Percentiles rank a stretch among this genome's conserved stretches.
Evolutionary conservation across 2,888 invertebrate genomes (phyloP).

Genomic region (Folsomia candida): DNA sequence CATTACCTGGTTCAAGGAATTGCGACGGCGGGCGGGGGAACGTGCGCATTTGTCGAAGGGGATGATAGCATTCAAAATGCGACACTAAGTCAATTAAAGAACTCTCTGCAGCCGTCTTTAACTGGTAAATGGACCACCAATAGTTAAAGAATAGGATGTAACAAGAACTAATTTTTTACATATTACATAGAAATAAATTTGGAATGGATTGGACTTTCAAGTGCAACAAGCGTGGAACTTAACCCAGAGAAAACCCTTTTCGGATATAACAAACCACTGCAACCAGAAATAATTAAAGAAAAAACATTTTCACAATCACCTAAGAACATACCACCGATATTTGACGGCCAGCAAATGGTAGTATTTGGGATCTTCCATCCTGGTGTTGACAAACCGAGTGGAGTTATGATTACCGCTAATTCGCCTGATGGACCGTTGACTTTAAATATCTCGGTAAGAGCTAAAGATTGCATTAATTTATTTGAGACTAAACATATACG

Average conservation of each 20-base stretch:
- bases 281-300: conserved; percentile 4
- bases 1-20: conserved; percentile 54
- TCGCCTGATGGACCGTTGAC: conserved; percentile 47
- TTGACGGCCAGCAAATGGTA: conserved; percentile 49
- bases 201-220: conserved; percentile 4
- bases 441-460: conserved; percentile 22
- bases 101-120: conserved; percentile 50
- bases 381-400: conserved; percentile 27
- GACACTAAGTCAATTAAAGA: conserved; percentile 51
- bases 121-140: conserved; percentile 23
- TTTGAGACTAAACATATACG: neutral
- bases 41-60: conserved; percentile 52
- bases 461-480: neutral
- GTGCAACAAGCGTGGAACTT: conserved; percentile 5
- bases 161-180: too few relatives aligned
- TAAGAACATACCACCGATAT: conserved; percentile 47
- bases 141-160: too few relatives aligned
- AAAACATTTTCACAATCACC: conserved; percentile 34
- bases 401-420: conserved; percentile 38
- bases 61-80: conserved; percentile 51
- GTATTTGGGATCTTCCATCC: conserved; percentile 42
- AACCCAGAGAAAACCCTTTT: conserved; percentile 47
- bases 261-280: conserved; percentile 48
- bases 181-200: too few relatives aligned
- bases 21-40: conserved; percentile 53